These are phyloP conservation scores for Nannospalax galili DNA, from an alignment of 2,113 vertebrate genomes.

Conservation along the genomic window DNA sequence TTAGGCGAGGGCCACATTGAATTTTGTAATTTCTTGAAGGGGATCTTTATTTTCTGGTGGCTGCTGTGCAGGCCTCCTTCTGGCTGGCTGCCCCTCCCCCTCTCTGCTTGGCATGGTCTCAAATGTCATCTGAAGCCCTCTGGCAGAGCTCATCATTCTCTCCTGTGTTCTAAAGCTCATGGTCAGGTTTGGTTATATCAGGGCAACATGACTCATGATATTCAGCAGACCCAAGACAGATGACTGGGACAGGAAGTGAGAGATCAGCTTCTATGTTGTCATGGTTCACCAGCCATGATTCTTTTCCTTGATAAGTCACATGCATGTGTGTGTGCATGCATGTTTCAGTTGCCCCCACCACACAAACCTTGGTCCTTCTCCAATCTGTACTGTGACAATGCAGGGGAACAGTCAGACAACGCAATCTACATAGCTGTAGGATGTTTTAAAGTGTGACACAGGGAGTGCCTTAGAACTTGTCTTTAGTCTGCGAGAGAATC, in stretches of 20 bases:
- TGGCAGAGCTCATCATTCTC: not conserved
- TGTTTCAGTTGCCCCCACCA: too few species aligned
- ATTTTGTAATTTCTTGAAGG: not conserved
- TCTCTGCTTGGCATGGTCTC: not conserved
- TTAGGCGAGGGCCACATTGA: not conserved
- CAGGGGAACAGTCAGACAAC: not conserved
- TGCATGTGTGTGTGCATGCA: too few species aligned
- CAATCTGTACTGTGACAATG: not conserved
- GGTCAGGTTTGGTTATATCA: not conserved
- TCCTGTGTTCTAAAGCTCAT: not conserved
- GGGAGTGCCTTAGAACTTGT: not conserved
- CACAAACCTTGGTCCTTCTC: not conserved
- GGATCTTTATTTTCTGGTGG: too few species aligned
- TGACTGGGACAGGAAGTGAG: not conserved
- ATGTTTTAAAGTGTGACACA: not conserved
- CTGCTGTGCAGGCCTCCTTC: not conserved
- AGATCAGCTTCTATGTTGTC: not conserved
- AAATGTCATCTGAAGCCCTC: not conserved
- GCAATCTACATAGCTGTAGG: not conserved
- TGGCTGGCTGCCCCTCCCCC: not conserved
- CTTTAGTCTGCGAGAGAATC: not conserved
- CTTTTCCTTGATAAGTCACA: not conserved
- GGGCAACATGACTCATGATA: rapidly evolving
- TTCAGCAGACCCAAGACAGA: not conserved
- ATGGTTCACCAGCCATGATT: not conserved